Evolutionary conservation across 35 echinoderm and acorn worm species (phyloP), one percentile per base, ranked within the genome.

Genomic region (Chiridota heheva): DNA sequence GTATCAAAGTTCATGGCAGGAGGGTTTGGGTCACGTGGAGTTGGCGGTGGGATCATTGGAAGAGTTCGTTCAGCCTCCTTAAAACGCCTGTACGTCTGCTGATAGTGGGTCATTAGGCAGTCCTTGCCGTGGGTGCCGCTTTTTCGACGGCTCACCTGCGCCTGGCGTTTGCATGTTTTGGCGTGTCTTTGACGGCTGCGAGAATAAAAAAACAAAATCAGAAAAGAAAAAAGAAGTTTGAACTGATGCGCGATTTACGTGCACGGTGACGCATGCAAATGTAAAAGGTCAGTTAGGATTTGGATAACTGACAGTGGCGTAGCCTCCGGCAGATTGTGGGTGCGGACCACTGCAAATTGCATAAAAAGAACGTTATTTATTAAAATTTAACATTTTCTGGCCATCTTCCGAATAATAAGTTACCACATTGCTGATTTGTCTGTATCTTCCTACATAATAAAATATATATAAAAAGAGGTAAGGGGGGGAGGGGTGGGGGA

Each of bases 31-130:
- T 98, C 89, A 8, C 95, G 39, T 28, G 89, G 88, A 51, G 87
- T 90, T 33, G 88, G 70, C 2, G 93, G 88, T 44, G 93, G 92
- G 33, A 86, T 86, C 17, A 96, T 71, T 2, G 93, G 93, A 49
- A 90, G 65, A 2, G 70, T 69, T 22, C 82, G 66, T 35, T 75
- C 62, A 0, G 16, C 51, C 30, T 76, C 65, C 28, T 55, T 43
- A 18, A 70, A 80, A 6, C 59, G 44, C 39, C 38, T 75, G 56
- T 72, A 96, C 33, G 88, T 87, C 38, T 90, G 69, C 44, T 87
- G 78, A 39, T 96, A 96, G 26, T 96, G 88, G 2, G 67, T 90
- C 4, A 96, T 28, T 0, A 68, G 47, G 48, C 93, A 96, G 44
- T 74, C 70, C 22, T 74, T 49, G 10, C 70, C 43, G 12, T 51